Evolutionary conservation across 30 jellyfish, hydroid and myxozoan species (phyloP).

Genomic region (Cassiopea xamachana): DNA sequence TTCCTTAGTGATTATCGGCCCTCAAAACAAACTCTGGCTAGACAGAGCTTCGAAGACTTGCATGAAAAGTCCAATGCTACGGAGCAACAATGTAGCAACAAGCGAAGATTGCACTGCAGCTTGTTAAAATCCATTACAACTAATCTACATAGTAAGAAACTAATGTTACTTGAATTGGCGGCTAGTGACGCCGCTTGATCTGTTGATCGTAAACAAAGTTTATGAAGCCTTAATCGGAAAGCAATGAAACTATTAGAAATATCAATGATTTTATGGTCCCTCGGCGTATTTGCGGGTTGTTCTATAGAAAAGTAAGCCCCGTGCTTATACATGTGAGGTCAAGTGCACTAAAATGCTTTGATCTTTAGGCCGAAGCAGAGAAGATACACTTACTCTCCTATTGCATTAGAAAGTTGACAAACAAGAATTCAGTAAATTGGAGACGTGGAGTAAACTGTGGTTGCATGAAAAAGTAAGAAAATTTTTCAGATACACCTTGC

Average conservation of each 20-base stretch:
- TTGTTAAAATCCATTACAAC: too few species aligned
- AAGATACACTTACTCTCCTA: not conserved
- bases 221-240: not conserved
- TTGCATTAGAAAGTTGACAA: conserved; percentile 13
- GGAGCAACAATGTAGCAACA: too few species aligned
- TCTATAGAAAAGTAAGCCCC: conserved; percentile 21
- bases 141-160: too few species aligned
- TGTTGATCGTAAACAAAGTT: not conserved
- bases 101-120: too few species aligned
- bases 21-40: too few species aligned
- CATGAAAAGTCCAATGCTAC: too few species aligned
- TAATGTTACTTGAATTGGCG: not conserved
- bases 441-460: not conserved
- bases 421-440: not conserved
- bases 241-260: conserved; percentile 1
- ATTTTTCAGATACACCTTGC: not conserved
- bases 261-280: conserved; percentile 33
- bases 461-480: not conserved
- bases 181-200: conserved; percentile 6
- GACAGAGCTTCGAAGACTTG: too few species aligned
- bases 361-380: conserved; percentile 26
- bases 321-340: conserved; percentile 49
- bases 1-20: too few species aligned
- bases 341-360: conserved; percentile 62
- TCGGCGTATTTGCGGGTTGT: conserved; percentile 46